Base-by-base conservation (phyloP, 2,888 invertebrate species). In the Drosophila atroscutellata region DNA sequence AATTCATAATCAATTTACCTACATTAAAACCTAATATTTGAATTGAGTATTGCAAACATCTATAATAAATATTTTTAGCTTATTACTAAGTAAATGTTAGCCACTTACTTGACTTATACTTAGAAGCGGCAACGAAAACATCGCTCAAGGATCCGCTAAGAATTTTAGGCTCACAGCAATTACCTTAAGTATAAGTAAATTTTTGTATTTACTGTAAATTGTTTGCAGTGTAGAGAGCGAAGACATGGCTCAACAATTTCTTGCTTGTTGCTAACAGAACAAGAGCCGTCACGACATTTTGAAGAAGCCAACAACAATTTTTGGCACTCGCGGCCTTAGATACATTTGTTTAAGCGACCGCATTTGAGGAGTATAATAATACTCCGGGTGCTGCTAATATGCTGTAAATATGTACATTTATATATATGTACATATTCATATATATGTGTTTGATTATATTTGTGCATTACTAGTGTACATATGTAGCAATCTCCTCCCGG, bases 181-280 rank as follows among this genome's bases (percentile, higher is more conserved):
- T n/a, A 26, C 3, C 49, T 11, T 28, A 26, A 18, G 7, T 11
- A n/a, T 26, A 18, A 26, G 15, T 9, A 9, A 4, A 52, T 18
- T 24, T 45, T 5, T 11, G 13, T n/a, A 32, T 20, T 13, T 20
- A 2, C 6, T 15, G 7, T 24, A 55, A 56, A 61, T 80, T 76
- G 65, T 51, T 72, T 28, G 7, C 66, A 67, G 77, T 79, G 78
- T 64, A 61, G 2, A 20, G 7, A 11, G 24, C 36, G 39, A 45
- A 80, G 68, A 32, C 51, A 56, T 70, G 65, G 72, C 80, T 81
- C 68, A 81, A 73, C 80, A 76, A 76, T 71, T 81, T 82, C 67
- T 50, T 49, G 83, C 83, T 79, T 81, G 80, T 80, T 80, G 83
- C 83, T 70, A 76, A 68, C 75, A 72, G 55, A 47, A 74, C 69